Percentiles rank a stretch among this genome's conserved stretches.
Conservation (phyloP, 2,888 invertebrate species). For the Eulithis prunata region DNA sequence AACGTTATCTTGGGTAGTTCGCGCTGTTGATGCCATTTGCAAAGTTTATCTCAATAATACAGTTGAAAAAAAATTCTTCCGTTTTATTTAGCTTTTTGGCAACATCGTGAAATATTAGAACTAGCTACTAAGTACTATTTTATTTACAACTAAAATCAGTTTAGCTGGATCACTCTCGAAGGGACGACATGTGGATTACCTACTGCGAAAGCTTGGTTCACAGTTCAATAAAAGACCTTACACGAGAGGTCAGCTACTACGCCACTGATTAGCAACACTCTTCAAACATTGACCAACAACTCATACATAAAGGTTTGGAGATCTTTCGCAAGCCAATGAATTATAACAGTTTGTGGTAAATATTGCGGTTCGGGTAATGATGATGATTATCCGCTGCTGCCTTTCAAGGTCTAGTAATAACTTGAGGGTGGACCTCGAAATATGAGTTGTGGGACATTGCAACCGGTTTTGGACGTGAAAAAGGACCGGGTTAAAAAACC, state of each 20-base stretch:
- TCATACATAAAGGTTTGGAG: constrained; percentile 4
- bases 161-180: no score
- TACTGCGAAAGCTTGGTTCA: background rate
- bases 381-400: background rate
- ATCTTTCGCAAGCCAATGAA: constrained; percentile 26
- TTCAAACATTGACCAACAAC: constrained; percentile 11
- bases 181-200: no score
- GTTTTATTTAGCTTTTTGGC: no score
- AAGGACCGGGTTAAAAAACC: no score
- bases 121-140: no score
- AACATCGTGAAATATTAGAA: no score
- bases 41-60: no score
- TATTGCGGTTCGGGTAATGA: constrained; percentile 25
- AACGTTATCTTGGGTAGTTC: no score
- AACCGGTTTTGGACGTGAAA: background rate
- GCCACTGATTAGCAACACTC: constrained; percentile 12
- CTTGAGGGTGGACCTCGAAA: background rate
- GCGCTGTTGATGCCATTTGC: no score
- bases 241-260: constrained; percentile 1
- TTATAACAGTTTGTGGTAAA: constrained; percentile 21
- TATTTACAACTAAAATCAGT: no score
- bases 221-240: background rate
- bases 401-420: constrained; percentile 13
- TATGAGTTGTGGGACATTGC: background rate
- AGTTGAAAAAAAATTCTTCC: no score